Percentiles rank a stretch among this genome's conserved stretches.
Conservation (phyloP, 2,113 vertebrate genomes). For the Probosciger aterrimus region DNA sequence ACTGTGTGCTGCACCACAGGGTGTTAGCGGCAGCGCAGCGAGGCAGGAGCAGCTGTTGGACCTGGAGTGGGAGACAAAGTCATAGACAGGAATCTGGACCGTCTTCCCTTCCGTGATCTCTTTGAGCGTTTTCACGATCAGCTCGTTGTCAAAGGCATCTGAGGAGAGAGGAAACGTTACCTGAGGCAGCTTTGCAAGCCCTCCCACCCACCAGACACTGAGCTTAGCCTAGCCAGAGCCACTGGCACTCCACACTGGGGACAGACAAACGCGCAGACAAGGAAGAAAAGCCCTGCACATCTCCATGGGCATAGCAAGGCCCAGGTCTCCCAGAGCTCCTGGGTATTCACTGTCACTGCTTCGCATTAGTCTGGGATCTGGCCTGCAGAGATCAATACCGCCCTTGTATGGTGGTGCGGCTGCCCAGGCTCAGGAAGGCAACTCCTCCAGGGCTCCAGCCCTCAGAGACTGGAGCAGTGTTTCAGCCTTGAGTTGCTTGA, state of each 20-base stretch:
- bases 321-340: background rate
- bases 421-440: background rate
- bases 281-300: background rate
- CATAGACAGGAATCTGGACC: constrained; percentile 94
- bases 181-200: background rate
- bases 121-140: constrained; percentile 88
- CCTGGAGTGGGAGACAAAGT: constrained; percentile 97
- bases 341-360: background rate
- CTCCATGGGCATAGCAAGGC: background rate
- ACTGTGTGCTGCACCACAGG: fast-evolving
- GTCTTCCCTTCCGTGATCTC: constrained; percentile 89
- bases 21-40: background rate
- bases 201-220: background rate
- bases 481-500: background rate
- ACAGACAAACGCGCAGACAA: fast-evolving
- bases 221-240: background rate
- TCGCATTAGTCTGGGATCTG: background rate
- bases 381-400: background rate
- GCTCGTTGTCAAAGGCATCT: constrained; percentile 98
- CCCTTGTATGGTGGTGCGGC: background rate
- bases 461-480: constrained; percentile 17
- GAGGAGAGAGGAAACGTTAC: constrained; percentile 9
- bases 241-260: fast-evolving
- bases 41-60: constrained; percentile 50
- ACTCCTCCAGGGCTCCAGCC: background rate